Base-by-base conservation (phyloP, 1,140 invertebrate genomes). In the Paraescarpia echinospica region DNA sequence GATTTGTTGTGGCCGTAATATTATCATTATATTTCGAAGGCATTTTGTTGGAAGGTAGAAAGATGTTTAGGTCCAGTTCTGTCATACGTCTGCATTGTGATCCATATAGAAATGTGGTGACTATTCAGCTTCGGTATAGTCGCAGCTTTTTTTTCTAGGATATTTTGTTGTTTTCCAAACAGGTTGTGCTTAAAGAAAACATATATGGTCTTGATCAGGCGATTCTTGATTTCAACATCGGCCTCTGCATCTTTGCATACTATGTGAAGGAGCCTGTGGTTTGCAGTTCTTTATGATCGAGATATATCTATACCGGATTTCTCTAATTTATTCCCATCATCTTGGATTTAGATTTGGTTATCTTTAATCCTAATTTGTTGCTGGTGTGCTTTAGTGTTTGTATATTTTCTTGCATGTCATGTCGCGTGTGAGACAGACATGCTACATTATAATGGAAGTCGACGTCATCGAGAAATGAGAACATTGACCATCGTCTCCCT, bases 131-230 rank as follows among this genome's bases (percentile, higher is more conserved):
- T 77, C 22, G 59, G 0, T 77, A 77, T n/a, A n/a, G n/a, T n/a
- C n/a, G n/a, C n/a, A n/a, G n/a, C n/a, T n/a, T n/a, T 77, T 77
- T 77, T 18, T 5, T 77, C 59, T 77, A 2, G 59, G 90, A n/a
- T 93, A 91, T 77, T 0, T 51, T 89, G 27, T 92, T 35, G 92
- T 93, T 92, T 41, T 93, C 93, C 92, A 94, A 34, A 94, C 93
- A 31, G 91, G n/a, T 77, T 91, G 88, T 0, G 59, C 18, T 31
- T 77, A 14, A 59, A 92, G 92, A 93, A 1, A 93, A 92, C 77
- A 90, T 33, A 33, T 41, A 92, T 34, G 92, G 93, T 88, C 92
- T 94, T 94, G 34, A 22, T 51, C 31, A 93, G 93, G 33, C 92
- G 33, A 27, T 88, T 88, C 35, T 92, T 89, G n/a, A 93, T 89